phyloP scores from a whole-genome alignment of 37 sponge, comb jelly and placozoan species.

The Axinella damicornis region DNA sequence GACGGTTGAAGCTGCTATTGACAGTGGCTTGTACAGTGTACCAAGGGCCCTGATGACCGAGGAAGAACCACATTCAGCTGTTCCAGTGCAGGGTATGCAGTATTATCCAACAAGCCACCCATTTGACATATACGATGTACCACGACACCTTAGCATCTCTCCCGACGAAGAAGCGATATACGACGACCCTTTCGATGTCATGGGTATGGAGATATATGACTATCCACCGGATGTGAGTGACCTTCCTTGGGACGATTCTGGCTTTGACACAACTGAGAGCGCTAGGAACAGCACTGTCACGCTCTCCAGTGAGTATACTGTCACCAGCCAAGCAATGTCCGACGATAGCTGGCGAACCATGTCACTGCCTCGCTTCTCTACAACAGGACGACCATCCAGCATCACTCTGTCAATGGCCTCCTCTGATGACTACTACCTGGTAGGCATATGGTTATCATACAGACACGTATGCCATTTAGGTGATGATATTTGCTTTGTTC shows the following conservation, averaged over 20 bases:
- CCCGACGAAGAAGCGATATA: conserved; percentile 65
- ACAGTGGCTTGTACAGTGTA: conserved; percentile 55
- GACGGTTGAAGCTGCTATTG: conserved; percentile 23
- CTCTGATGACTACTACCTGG: neutral
- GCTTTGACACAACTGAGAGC: neutral
- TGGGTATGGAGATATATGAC: conserved; percentile 73
- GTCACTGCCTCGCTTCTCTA: conserved; percentile 15
- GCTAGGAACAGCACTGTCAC: conserved; percentile 36
- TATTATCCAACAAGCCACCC: conserved; percentile 7
- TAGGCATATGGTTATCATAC: too few relatives aligned
- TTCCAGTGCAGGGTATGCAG: too few relatives aligned
- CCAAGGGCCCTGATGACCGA: conserved; percentile 21
- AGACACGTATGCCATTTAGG: too few relatives aligned
- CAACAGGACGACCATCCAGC: conserved; percentile 9
- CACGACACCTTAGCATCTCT: conserved; percentile 38
- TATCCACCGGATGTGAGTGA: conserved; percentile 81
- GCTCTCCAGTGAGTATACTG: conserved; percentile 17
- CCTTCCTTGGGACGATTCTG: conserved; percentile 2
- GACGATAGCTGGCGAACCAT: conserved; percentile 23
- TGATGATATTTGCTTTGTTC: too few relatives aligned
- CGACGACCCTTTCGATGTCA: conserved; percentile 54
- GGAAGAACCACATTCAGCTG: too few relatives aligned
- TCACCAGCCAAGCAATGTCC: neutral
- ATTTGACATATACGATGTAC: conserved; percentile 54
- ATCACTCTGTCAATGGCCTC: conserved; percentile 2